Evolutionary conservation across 1,140 invertebrate genomes (phyloP), one percentile per base, ranked within the genome.

Genomic region (Drosophila oshimai): DNA sequence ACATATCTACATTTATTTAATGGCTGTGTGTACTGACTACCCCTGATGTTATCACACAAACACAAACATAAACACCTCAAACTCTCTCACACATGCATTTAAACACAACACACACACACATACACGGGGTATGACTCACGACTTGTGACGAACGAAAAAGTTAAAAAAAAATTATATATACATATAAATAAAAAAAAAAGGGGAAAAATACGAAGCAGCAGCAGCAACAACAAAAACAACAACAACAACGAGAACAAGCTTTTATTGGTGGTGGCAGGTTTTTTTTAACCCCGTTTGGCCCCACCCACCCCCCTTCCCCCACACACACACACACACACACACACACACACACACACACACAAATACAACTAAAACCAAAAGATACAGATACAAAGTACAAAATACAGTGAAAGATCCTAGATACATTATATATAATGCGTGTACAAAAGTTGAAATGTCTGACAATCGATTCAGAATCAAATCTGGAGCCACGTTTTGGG

Each of bases 361-460:
- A 60, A 4, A 45, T 17, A 34, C 24, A 46, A 33, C 34, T 17
- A 36, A 61, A 57, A 34, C 44, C 51, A 58, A 54, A 36, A 33
- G 2, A 50, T 18, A 33, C 13, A 45, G 17, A 41, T 13, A 34
- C 12, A 45, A 36, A 41, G 36, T 39, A 50, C 18, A 47, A n/a
- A 57, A 54, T 17, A 65, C 39, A 41, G 46, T 57, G 34, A 39
- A 50, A 68, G 54, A 78, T 79, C 86, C 89, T 75, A 90, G 81
- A 89, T 75, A 90, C 89, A 90, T 90, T 90, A 90, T 90, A 90
- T 89, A 84, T 80, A 87, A 90, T 90, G 89, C 89, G 89, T 90
- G 89, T 89, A 86, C 69, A 90, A 44, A 44, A 86, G 69, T 76
- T 74, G 65, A 87, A 37, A 50, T 28, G 49, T 28, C 10, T 18